Conservation (phyloP, 2,113 vertebrate species). For the Sturnira hondurensis region DNA sequence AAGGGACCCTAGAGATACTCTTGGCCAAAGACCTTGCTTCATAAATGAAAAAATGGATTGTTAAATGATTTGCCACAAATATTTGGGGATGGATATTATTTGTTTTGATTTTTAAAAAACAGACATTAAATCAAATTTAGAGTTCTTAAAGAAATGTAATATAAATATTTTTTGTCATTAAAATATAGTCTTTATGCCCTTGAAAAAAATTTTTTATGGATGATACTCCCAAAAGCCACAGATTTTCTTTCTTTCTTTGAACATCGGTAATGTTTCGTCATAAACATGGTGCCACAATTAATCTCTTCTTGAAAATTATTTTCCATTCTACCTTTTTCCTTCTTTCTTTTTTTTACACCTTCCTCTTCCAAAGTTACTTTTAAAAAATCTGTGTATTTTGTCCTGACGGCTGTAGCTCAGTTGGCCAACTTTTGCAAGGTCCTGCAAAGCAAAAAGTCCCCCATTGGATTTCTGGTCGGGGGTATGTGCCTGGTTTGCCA, state of each 20-base stretch:
- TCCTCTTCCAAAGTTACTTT: background rate
- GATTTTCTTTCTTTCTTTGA: slow-evolving; percentile 11
- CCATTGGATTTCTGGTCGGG: too few relatives aligned
- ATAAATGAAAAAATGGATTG: background rate
- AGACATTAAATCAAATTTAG: background rate
- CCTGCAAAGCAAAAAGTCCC: too few relatives aligned
- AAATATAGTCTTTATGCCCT: background rate
- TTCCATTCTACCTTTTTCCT: background rate
- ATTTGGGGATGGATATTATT: background rate
- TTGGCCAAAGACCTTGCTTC: background rate
- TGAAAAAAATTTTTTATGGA: background rate
- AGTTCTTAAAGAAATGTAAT: background rate
- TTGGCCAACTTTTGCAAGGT: too few relatives aligned
- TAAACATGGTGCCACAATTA: background rate
- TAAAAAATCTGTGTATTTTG: too few relatives aligned
- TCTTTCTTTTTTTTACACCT: background rate
- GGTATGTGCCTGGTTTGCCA: too few relatives aligned
- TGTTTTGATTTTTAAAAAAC: background rate
- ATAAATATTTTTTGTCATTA: background rate
- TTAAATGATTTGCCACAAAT: background rate
- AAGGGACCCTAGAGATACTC: background rate
- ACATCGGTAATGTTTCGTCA: background rate
- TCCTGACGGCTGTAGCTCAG: too few relatives aligned
- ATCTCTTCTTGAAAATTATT: background rate
- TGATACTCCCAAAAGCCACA: background rate